Evolutionary conservation across 64 coral and sea anemone species (phyloP).

Genomic region (Montipora cactus): DNA sequence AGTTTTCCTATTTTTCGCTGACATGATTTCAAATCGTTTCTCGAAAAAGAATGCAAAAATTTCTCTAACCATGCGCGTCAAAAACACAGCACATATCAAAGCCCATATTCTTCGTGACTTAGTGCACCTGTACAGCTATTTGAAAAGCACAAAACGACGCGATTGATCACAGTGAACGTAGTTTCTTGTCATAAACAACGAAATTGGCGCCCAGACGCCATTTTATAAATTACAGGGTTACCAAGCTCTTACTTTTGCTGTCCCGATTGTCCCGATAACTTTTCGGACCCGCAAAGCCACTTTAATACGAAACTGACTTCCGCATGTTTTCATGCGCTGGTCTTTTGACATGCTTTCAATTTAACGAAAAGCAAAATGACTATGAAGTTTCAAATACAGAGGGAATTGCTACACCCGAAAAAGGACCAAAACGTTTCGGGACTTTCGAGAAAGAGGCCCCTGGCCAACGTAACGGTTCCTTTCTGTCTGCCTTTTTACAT

Average conservation of each 20-base stretch:
- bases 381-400: too few species aligned
- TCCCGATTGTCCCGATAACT: not conserved
- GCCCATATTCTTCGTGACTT: not conserved
- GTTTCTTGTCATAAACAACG: constrained; percentile 46
- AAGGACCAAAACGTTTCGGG: too few species aligned
- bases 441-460: too few species aligned
- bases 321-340: too few species aligned
- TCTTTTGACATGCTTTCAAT: too few species aligned
- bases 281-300: too few species aligned
- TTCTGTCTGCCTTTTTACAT: too few species aligned
- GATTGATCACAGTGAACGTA: not conserved
- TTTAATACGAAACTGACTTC: too few species aligned
- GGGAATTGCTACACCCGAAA: too few species aligned
- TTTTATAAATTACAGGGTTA: constrained; percentile 10
- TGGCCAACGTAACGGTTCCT: too few species aligned
- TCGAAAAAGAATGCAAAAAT: not conserved
- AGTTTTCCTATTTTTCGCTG: constrained; percentile 39
- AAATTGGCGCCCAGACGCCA: constrained; percentile 54
- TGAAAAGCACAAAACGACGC: not conserved
- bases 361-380: too few species aligned
- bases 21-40: not conserved
- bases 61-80: not conserved
- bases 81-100: not conserved
- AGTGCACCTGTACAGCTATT: not conserved
- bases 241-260: not conserved